Percentiles rank a stretch among this genome's conserved stretches.
Conservation (phyloP, 2,888 invertebrate species). For the Hypomecis punctinalis region DNA sequence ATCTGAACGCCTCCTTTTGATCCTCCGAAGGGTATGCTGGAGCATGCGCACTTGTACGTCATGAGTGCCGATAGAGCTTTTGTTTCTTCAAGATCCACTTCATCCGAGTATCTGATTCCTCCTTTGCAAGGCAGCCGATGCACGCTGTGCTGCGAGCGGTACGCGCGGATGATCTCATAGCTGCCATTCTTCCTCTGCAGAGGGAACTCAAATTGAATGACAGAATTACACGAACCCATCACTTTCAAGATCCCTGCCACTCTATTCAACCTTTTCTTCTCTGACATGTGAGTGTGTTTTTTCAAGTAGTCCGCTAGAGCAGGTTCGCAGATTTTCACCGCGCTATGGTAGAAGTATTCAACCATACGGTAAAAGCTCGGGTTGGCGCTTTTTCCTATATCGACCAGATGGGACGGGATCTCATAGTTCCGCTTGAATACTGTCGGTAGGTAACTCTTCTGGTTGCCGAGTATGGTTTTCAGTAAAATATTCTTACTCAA, state of each 20-base stretch:
- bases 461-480: not conserved
- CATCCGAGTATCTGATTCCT: conserved; percentile 88
- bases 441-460: not conserved
- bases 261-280: conserved; percentile 86
- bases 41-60: conserved; percentile 94
- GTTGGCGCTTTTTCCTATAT: conserved; percentile 64
- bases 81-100: conserved; percentile 90
- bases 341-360: conserved; percentile 88
- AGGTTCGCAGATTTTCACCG: conserved; percentile 81
- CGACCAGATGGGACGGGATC: conserved; percentile 68
- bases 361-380: conserved; percentile 87
- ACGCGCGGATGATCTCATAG: conserved; percentile 89
- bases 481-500: not conserved
- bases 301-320: conserved; percentile 79
- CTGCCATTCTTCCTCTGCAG: conserved; percentile 88
- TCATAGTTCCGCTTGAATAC: conserved; percentile 60
- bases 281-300: conserved; percentile 75
- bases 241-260: conserved; percentile 87
- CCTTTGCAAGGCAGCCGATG: conserved; percentile 90
- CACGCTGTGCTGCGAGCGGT: conserved; percentile 90
- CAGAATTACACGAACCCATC: conserved; percentile 89
- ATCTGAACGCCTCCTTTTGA: conserved; percentile 89
- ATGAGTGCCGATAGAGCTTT: conserved; percentile 92
- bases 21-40: conserved; percentile 92
- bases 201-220: conserved; percentile 88